Evolutionary conservation across 2,888 invertebrate genomes (phyloP), one percentile per base, ranked within the genome.

Genomic region (Cantharis nigra): DNA sequence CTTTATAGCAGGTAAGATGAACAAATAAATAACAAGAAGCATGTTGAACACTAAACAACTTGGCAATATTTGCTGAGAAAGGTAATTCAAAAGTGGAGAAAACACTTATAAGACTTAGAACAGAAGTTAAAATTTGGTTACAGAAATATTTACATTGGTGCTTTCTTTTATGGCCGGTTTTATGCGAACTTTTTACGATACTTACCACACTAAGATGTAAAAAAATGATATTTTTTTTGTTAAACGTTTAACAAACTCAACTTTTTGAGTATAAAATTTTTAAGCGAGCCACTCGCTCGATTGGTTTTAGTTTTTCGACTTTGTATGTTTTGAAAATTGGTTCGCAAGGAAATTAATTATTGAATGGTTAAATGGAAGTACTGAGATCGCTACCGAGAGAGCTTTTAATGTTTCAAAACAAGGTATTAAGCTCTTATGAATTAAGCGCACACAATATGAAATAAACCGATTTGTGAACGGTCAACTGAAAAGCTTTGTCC

Each of bases 401-500:
- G 74, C 73, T 73, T 65, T 76, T 76, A 76, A 73, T 76, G 76
- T 73, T 73, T 72, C 70, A 72, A 65, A 69, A 76, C 70, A 72
- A 72, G 28, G 26, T 73, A 76, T 73, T 76, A 76, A 76, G 76
- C 76, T 20, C 63, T 73, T 72, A 72, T 76, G 73, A 76, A 73
- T 70, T 70, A 72, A 70, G 69, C 20, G 71, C 63, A 74, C 71
- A 74, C 74, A 77, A 71, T 77, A 72, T 74, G 77, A 74, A 74
- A 74, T 77, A 74, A 77, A 77, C 71, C 77, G 74, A 77, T 77
- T 77, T 77, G 77, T 74, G 71, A 74, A 77, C 77, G 74, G 74
- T 77, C 74, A 77, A 77, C 77, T 77, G 77, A 77, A 77, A 74
- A 74, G 74, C 77, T 71, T 77, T 77, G 77, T 77, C 74, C 67